Evolutionary conservation across 2,888 invertebrate species (phyloP).

Genomic region (Drepanosiphum platanoidis): DNA sequence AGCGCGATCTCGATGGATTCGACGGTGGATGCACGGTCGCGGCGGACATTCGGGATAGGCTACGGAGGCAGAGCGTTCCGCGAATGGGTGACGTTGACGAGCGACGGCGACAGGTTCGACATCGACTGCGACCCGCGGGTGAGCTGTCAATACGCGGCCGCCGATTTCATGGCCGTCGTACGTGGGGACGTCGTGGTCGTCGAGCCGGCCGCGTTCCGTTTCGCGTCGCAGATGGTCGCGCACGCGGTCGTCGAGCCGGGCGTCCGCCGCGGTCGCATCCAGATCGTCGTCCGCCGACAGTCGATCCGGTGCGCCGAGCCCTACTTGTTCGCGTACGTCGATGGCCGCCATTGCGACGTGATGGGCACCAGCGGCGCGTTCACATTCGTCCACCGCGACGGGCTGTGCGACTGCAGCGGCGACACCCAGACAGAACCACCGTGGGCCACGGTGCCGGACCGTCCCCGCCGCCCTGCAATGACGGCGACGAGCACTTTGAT

Average conservation of each 20-base stretch:
- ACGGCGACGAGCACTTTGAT: neutral
- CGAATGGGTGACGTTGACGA: conserved; percentile 33
- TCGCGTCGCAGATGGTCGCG: conserved; percentile 42
- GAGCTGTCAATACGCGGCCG: conserved; percentile 1
- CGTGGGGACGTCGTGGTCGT: conserved; percentile 17
- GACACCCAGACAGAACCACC: too few relatives aligned
- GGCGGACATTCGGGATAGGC: neutral
- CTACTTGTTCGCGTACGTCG: conserved; percentile 47
- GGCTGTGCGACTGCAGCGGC: neutral
- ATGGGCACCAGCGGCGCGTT: conserved; percentile 33
- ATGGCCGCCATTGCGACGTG: conserved; percentile 13
- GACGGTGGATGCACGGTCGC: neutral
- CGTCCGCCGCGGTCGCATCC: neutral
- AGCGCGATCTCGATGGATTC: conserved; percentile 3
- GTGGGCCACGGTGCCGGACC: too few relatives aligned
- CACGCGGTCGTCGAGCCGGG: neutral
- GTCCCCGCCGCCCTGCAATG: neutral
- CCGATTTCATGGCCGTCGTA: neutral
- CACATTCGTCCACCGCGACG: conserved; percentile 22
- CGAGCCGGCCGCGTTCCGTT: conserved; percentile 36
- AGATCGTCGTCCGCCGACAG: conserved; percentile 4
- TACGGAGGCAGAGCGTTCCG: neutral
- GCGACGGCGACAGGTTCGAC: conserved; percentile 7
- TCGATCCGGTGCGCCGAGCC: conserved; percentile 12
- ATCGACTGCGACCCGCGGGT: neutral